Percentiles rank a stretch among this genome's conserved stretches.
Conservation (phyloP, 2,113 vertebrate species). For the Coracopsis vasa region DNA sequence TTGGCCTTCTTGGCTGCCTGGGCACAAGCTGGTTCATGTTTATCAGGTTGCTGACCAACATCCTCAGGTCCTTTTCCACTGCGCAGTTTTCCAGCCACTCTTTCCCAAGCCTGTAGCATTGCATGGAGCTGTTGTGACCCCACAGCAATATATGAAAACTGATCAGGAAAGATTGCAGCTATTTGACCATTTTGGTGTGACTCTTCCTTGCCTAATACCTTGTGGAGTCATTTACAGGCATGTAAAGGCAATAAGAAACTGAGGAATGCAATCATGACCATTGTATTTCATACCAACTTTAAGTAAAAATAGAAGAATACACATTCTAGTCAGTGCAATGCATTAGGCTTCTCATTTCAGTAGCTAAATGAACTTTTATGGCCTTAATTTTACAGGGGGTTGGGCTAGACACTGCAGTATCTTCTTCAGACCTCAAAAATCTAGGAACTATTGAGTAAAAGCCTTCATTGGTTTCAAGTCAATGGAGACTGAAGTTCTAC, state of each 20-base stretch:
- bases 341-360: background rate
- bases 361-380: background rate
- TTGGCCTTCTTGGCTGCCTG: background rate
- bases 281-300: background rate
- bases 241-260: background rate
- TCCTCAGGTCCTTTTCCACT: background rate
- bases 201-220: background rate
- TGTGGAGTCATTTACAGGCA: background rate
- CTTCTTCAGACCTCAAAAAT: background rate
- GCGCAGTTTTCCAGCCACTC: background rate
- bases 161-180: background rate
- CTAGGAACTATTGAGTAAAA: background rate
- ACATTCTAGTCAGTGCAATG: background rate
- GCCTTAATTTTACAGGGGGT: background rate
- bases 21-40: background rate
- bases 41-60: background rate
- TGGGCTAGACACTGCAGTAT: background rate
- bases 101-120: background rate
- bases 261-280: background rate
- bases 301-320: background rate
- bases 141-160: background rate
- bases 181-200: background rate
- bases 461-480: background rate
- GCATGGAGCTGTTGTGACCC: rapidly evolving
- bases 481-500: background rate